A percentile compares a stretch with the other conserved stretches of the same genome.
These are phyloP conservation scores for Liposcelis brunnea DNA, from an alignment of 2,888 invertebrate genomes.

Conservation along the genomic window DNA sequence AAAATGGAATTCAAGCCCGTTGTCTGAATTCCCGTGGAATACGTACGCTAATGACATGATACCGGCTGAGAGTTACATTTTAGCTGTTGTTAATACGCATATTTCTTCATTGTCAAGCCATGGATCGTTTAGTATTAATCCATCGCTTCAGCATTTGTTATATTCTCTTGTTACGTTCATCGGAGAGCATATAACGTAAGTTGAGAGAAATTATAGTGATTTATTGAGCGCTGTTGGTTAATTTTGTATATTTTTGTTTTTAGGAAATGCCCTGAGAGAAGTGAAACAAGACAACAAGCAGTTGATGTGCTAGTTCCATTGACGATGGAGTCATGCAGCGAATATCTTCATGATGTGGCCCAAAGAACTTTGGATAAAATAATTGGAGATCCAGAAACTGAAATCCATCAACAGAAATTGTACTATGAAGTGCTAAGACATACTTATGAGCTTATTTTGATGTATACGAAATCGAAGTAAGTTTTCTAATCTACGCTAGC, in stretches of 20 bases:
- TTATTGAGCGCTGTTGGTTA: conserved; percentile 14
- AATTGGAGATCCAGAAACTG: conserved; percentile 43
- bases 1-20: conserved; percentile 39
- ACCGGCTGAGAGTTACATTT: conserved; percentile 65
- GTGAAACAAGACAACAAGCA: conserved; percentile 41
- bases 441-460: conserved; percentile 48
- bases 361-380: conserved; percentile 43
- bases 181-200: conserved; percentile 38
- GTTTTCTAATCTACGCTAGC: no score
- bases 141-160: conserved; percentile 45
- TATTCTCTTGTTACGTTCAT: conserved; percentile 46
- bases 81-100: conserved; percentile 53
- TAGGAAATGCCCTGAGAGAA: conserved; percentile 40
- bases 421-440: conserved; percentile 45
- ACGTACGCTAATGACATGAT: conserved; percentile 60
- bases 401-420: conserved; percentile 43
- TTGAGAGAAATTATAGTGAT: conserved; percentile 12
- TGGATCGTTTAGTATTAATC: conserved; percentile 37
- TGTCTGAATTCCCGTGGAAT: conserved; percentile 43
- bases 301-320: conserved; percentile 56
- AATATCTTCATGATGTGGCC: conserved; percentile 47
- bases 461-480: conserved; percentile 29
- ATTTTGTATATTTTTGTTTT: conserved; percentile 1
- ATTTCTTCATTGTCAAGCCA: conserved; percentile 43
- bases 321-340: conserved; percentile 57